Evolutionary conservation across 2,888 invertebrate species (phyloP), one percentile per base, ranked within the genome.

Genomic region (Meganola albula): DNA sequence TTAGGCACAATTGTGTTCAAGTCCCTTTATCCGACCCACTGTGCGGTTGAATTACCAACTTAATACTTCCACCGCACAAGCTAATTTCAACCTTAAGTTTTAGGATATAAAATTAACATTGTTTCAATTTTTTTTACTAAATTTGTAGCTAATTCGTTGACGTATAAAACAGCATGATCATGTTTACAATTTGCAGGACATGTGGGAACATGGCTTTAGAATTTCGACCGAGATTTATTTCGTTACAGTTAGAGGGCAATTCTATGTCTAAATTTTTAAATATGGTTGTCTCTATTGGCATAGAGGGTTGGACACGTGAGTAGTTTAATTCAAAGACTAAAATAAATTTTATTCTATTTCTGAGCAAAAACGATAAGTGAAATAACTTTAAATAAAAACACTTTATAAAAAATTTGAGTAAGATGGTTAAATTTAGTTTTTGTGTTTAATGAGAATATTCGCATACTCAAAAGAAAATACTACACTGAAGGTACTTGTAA

Each of bases 1-100:
- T 76, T 78, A 74, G 73, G 65, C 58, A 42, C 63, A 66, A 74
- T 74, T 72, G 72, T 73, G 57, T 56, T 63, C 52, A 58, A 58
- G 67, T 57, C 39, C 60, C 53, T 57, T 76, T 75, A 70, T 74
- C 52, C 60, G 44, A 46, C 55, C 53, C 64, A 58, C 54, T 60
- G 61, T 64, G 63, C 48, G 58, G 60, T 58, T 55, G 42, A 6
- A 14, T 7, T 0, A 46, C 52, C 24, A 50, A 47, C 31, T 24
- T 41, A 31, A 8, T 5, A 6, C 12, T 2, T 18, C 12, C 20
- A 1, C 14, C 27, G 8, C 2, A 6, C 9, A 4, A 2, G 1
- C n/a, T n/a, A 2, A 43, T 31, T 37, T 27, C 31, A 1, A 23
- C 37, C 14, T 8, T 37, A 38, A 2, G 2, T 0, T 0, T 1